Evolutionary conservation across 2,888 invertebrate genomes (phyloP).

Genomic region (Leptopilina syphax): DNA sequence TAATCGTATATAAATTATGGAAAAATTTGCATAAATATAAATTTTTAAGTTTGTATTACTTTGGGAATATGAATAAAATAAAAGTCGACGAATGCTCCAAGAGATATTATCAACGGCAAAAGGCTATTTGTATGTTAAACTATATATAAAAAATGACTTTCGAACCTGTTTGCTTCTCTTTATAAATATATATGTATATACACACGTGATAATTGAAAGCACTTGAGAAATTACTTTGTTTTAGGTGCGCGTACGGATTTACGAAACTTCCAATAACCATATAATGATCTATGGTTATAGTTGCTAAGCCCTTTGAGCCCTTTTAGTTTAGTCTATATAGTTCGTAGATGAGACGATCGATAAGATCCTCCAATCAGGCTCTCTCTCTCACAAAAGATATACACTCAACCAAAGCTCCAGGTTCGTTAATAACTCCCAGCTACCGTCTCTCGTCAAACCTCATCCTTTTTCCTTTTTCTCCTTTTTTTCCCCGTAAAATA

Average conservation of each 20-base stretch:
- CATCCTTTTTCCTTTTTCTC: no score
- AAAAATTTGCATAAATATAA: conserved; percentile 7
- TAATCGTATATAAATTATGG: no score
- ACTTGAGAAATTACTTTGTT: conserved; percentile 36
- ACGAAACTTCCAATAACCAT: conserved; percentile 29
- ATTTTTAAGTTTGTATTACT: neutral
- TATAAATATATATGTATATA: neutral
- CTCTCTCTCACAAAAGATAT: conserved; percentile 16
- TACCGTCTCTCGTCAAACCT: conserved; percentile 30
- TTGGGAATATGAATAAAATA: conserved; percentile 19
- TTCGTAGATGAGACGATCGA: conserved; percentile 29
- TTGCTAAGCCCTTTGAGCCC: conserved; percentile 29
- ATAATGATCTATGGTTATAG: conserved; percentile 39
- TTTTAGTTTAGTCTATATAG: conserved; percentile 6
- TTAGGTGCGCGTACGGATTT: conserved; percentile 35
- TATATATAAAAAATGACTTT: conserved; percentile 14
- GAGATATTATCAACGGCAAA: conserved; percentile 2
- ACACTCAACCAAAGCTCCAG: conserved; percentile 23
- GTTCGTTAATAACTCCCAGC: conserved; percentile 38
- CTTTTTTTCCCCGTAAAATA: neutral
- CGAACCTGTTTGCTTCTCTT: conserved; percentile 32
- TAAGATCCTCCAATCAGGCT: conserved; percentile 40
- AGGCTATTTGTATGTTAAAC: conserved; percentile 39
- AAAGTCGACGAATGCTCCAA: neutral
- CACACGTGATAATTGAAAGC: conserved; percentile 28